A percentile compares a stretch with the other conserved stretches of the same genome.
Conservation (phyloP, 2,888 invertebrate genomes). For the Hirtodrosophila confusa region DNA sequence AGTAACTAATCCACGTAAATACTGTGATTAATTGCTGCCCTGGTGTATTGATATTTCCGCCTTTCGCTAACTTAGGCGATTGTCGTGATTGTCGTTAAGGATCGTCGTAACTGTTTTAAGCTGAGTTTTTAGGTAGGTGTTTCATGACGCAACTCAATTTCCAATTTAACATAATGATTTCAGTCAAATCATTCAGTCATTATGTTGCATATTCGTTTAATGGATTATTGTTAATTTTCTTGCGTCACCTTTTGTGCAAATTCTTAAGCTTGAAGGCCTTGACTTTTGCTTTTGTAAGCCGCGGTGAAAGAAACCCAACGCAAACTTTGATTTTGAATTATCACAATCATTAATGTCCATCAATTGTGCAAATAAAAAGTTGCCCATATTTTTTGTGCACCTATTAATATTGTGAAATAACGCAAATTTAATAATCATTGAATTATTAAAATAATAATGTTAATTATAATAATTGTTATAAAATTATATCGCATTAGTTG, state of each 20-base stretch:
- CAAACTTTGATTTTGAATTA: constrained; percentile 31
- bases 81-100: constrained; percentile 10
- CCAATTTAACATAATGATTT: constrained; percentile 22
- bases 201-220: constrained; percentile 14
- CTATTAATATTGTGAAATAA: too few species aligned
- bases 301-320: constrained; percentile 6
- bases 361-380: constrained; percentile 6
- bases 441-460: too few species aligned
- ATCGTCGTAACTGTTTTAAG: constrained; percentile 1
- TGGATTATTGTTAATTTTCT: constrained; percentile 36
- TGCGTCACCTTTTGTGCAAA: constrained; percentile 42
- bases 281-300: constrained; percentile 34
- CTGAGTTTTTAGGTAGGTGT: too few species aligned
- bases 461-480: too few species aligned
- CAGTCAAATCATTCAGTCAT: constrained; percentile 24
- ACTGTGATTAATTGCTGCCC: constrained; percentile 29
- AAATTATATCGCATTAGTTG: too few species aligned
- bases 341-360: constrained; percentile 30
- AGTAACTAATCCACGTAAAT: constrained; percentile 41
- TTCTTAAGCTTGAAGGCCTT: constrained; percentile 42
- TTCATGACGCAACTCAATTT: not conserved
- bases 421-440: too few species aligned
- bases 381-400: too few species aligned
- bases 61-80: constrained; percentile 12
- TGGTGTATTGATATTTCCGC: constrained; percentile 19